Evolutionary conservation across 2,888 invertebrate species (phyloP).

Genomic region (Plutella xylostella): DNA sequence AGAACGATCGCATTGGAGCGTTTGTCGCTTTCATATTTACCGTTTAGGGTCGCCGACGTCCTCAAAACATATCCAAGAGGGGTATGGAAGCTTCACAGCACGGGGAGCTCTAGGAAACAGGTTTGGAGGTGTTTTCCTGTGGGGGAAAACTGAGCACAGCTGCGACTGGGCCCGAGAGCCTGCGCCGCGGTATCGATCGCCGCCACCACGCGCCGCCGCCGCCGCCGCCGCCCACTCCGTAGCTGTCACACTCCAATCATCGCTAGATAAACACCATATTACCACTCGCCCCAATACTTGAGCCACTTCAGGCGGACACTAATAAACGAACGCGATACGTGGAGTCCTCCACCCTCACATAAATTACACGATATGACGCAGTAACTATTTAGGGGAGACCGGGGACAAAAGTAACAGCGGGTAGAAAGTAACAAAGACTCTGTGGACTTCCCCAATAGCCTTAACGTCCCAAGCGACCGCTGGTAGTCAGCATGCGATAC

Average conservation of each 20-base stretch:
- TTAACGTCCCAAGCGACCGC: too few relatives aligned
- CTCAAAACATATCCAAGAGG: constrained; percentile 43
- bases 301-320: too few relatives aligned
- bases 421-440: too few relatives aligned
- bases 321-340: too few relatives aligned
- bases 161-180: constrained; percentile 38
- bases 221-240: constrained; percentile 51
- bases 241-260: constrained; percentile 54
- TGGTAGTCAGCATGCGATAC: too few relatives aligned
- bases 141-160: constrained; percentile 38
- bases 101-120: constrained; percentile 39
- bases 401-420: too few relatives aligned
- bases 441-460: too few relatives aligned
- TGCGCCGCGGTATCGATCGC: constrained; percentile 64
- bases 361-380: too few relatives aligned
- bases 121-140: constrained; percentile 27
- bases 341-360: too few relatives aligned
- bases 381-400: too few relatives aligned
- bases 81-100: constrained; percentile 40
- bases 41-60: constrained; percentile 47
- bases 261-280: constrained; percentile 60
- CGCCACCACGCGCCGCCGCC: constrained; percentile 47
- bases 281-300: constrained; percentile 31
- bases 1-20: too few relatives aligned
- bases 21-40: too few relatives aligned